Percentiles rank a stretch among this genome's conserved stretches.
Conservation (phyloP, 2,797 vertebrate species). For the Lacerta bilineata region DNA sequence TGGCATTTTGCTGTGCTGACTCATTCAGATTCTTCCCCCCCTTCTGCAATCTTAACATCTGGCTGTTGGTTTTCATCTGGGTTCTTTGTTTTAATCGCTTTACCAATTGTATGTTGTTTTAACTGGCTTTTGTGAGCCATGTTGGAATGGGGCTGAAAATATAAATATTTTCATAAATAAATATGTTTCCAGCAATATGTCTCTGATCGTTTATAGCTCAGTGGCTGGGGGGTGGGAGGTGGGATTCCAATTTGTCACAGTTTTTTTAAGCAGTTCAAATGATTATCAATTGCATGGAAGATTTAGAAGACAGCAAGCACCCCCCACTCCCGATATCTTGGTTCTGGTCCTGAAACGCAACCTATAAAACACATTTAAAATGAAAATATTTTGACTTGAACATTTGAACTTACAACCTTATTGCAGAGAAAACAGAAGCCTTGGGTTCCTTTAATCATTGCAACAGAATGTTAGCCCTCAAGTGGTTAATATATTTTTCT, state of each 20-base stretch:
- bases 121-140: background rate
- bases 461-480: slow-evolving; percentile 17
- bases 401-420: slow-evolving; percentile 24
- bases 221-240: too few species aligned
- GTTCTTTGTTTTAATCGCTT: background rate
- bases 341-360: background rate
- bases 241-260: background rate
- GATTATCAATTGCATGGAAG: background rate
- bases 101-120: background rate
- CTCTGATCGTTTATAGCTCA: background rate
- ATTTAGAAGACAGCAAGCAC: background rate
- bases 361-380: slow-evolving; percentile 3
- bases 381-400: slow-evolving; percentile 2
- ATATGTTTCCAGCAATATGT: background rate
- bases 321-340: background rate
- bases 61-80: background rate
- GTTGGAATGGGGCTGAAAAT: background rate
- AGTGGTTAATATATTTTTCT: slow-evolving; percentile 32
- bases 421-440: slow-evolving; percentile 18
- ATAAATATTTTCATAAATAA: background rate
- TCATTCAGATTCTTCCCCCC: background rate
- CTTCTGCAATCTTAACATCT: background rate
- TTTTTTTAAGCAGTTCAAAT: background rate
- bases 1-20: background rate
- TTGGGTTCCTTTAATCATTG: slow-evolving; percentile 22